A percentile compares a stretch with the other conserved stretches of the same genome.
Evolutionary conservation across 2,113 vertebrate genomes (phyloP).

Genomic region (Piprites chloris): DNA sequence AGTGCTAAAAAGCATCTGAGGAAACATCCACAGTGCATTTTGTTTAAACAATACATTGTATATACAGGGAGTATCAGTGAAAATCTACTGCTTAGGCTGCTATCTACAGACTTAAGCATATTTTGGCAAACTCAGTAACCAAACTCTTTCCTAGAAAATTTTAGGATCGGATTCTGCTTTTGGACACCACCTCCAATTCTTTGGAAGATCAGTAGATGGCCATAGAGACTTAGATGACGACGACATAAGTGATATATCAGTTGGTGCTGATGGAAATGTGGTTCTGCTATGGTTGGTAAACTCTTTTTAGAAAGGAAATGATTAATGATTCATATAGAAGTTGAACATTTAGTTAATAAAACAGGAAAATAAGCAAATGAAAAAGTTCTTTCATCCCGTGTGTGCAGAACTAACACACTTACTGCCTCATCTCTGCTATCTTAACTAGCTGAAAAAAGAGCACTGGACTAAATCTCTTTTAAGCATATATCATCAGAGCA

Average conservation of each 20-base stretch:
- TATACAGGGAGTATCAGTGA: background rate
- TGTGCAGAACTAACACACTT: background rate
- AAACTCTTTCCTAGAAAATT: conserved; percentile 81
- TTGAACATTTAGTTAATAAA: background rate
- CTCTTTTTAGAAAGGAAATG: background rate
- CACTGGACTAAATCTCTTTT: background rate
- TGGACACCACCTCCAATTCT: conserved; percentile 78
- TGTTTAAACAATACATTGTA: background rate
- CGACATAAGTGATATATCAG: conserved; percentile 82
- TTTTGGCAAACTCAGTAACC: background rate
- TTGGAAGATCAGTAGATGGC: conserved; percentile 88
- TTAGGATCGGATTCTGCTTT: conserved; percentile 78
- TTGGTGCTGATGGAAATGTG: conserved; percentile 87
- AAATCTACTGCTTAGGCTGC: background rate
- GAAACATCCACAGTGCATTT: background rate
- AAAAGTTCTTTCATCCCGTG: background rate
- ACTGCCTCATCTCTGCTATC: background rate
- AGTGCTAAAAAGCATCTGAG: background rate
- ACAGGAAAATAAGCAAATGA: background rate
- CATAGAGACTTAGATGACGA: conserved; percentile 84
- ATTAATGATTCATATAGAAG: background rate
- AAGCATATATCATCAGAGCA: background rate
- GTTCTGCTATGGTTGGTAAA: conserved; percentile 87
- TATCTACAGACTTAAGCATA: background rate
- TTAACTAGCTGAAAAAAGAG: background rate